Evolutionary conservation across 2,888 invertebrate genomes (phyloP).

Genomic region (Lymantria monacha): DNA sequence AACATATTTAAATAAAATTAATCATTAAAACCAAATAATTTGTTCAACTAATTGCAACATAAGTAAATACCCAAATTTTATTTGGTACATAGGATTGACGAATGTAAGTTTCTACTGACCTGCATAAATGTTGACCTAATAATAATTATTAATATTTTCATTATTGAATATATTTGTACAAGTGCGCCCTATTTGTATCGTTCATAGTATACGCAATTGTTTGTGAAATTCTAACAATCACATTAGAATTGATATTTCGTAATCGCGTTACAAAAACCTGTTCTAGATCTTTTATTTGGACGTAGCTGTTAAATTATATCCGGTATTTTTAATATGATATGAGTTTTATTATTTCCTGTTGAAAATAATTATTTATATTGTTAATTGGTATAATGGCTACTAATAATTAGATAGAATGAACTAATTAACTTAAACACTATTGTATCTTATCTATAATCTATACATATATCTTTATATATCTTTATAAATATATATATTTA

Average conservation of each 20-base stretch:
- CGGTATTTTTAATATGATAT: neutral
- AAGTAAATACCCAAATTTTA: neutral
- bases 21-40: too few species aligned
- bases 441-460: too few species aligned
- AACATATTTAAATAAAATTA: too few species aligned
- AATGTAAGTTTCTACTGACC: neutral
- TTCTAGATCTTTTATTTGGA: neutral
- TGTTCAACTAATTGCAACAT: too few species aligned
- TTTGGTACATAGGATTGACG: neutral
- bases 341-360: neutral
- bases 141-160: neutral
- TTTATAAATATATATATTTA: too few species aligned
- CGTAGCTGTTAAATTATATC: neutral
- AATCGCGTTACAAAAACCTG: conserved; percentile 2
- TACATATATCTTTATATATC: too few species aligned
- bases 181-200: neutral
- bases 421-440: too few species aligned
- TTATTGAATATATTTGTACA: neutral
- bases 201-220: neutral
- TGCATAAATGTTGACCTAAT: neutral
- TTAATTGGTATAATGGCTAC: too few species aligned
- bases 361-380: neutral
- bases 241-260: neutral
- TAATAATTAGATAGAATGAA: too few species aligned
- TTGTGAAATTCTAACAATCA: conserved; percentile 2